Evolutionary conservation across 2,888 invertebrate species (phyloP), one percentile per base, ranked within the genome.

Genomic region (Nomada fabriciana): DNA sequence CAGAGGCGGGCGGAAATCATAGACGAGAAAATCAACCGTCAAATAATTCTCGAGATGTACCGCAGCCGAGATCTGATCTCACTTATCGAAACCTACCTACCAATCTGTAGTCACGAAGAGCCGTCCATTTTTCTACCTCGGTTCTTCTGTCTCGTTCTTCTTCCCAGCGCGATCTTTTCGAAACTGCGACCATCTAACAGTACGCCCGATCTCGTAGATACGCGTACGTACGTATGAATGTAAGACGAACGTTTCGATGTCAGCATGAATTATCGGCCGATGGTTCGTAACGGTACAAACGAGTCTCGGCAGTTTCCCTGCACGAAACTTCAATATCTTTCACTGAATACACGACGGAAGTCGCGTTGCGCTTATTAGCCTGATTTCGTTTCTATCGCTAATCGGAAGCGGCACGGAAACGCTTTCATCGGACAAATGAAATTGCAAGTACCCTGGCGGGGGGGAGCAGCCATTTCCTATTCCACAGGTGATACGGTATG

Each of bases 281-380:
- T 29, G 76, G 18, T 20, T 55, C n/a, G 50, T 78, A 81, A 81
- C 81, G 77, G 81, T 78, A 74, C 43, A 78, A 76, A 60, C 80
- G 71, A 70, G 69, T 69, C 69, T n/a, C 70, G 76, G 64, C 20
- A 57, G 69, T 52, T 63, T 52, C 52, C 52, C 64, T 43, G n/a
- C 60, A 11, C 23, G 43, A 65, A 65, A 43, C 64, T 59, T 23
- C 69, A 18, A 10, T 47, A 25, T 55, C 15, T 25, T 20, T 59
- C 20, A 29, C 7, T 50, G 7, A 13, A 5, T 36, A 13, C 3
- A 36, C 52, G 59, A 9, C 36, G 52, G 60, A 53, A 67, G 65
- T 75, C 59, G 50, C 59, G 43, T 53, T 43, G 74, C 52, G 60
- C 47, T 43, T 23, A 29, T 53, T 72, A 73, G 63, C 76, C 63